Conservation (phyloP, 1,140 invertebrate species). For the Danaus melanippus region DNA sequence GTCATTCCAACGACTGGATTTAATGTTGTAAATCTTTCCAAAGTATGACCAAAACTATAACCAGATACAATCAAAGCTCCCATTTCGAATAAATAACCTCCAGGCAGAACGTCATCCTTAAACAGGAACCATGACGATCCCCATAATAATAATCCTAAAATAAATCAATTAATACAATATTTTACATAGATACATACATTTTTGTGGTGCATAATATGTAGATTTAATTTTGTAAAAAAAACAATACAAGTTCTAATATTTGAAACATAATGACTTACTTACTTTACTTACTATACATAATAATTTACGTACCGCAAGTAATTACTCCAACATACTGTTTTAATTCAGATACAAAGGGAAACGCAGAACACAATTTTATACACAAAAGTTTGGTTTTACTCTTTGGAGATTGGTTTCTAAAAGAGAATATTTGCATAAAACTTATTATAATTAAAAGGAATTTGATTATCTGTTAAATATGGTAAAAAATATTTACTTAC, state of each 20-base stretch:
- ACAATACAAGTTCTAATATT: no score
- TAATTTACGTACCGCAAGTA: slow-evolving; percentile 44
- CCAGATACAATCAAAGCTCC: slow-evolving; percentile 80
- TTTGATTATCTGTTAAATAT: slow-evolving; percentile 6
- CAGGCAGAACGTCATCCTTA: slow-evolving; percentile 78
- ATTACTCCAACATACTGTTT: slow-evolving; percentile 55
- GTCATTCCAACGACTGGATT: slow-evolving; percentile 91
- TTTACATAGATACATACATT: background rate
- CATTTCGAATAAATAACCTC: slow-evolving; percentile 84
- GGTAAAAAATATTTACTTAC: slow-evolving; percentile 43
- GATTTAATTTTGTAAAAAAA: no score
- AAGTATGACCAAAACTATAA: slow-evolving; percentile 84
- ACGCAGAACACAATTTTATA: slow-evolving; percentile 18
- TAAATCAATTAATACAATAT: slow-evolving; percentile 2
- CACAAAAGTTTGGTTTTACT: slow-evolving; percentile 13
- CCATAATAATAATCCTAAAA: slow-evolving; percentile 78
- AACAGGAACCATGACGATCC: slow-evolving; percentile 81
- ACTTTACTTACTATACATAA: background rate
- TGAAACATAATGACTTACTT: background rate
- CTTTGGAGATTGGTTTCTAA: slow-evolving; percentile 18
- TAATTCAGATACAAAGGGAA: slow-evolving; percentile 36
- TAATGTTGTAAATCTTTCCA: slow-evolving; percentile 79
- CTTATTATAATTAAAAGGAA: background rate
- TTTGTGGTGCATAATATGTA: no score
- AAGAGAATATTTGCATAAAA: slow-evolving; percentile 12